Evolutionary conservation across 2,888 invertebrate genomes (phyloP).

Genomic region (Archips crataeganus): DNA sequence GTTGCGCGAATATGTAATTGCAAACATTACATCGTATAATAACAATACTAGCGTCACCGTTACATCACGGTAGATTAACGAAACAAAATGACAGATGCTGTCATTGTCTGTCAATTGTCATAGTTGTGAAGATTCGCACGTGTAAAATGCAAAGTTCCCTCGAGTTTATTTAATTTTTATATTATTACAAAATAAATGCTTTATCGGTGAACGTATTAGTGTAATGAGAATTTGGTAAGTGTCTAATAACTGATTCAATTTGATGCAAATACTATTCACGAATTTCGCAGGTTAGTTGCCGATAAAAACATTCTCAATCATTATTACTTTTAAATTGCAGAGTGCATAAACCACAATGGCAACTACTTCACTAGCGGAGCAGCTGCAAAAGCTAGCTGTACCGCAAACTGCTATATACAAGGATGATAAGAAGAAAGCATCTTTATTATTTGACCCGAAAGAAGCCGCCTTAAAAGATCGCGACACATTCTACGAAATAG

Average conservation of each 20-base stretch:
- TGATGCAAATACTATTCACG: background rate
- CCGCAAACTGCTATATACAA: slow-evolving; percentile 90
- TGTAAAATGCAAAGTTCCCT: slow-evolving; percentile 2
- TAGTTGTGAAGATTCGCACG: background rate
- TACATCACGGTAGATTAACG: no score
- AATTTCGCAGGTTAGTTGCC: slow-evolving; percentile 14
- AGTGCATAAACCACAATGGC: slow-evolving; percentile 58
- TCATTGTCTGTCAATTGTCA: background rate
- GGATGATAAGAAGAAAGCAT: slow-evolving; percentile 90
- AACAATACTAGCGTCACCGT: no score
- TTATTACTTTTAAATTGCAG: slow-evolving; percentile 10
- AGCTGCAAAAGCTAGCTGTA: slow-evolving; percentile 90
- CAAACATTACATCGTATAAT: no score
- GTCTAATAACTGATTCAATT: background rate
- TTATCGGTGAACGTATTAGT: background rate
- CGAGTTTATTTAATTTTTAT: background rate
- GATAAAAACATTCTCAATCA: background rate
- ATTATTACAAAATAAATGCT: background rate
- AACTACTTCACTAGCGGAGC: slow-evolving; percentile 91
- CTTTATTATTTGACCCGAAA: slow-evolving; percentile 95
- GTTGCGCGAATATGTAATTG: no score
- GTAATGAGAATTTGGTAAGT: slow-evolving; percentile 16
- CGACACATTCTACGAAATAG: slow-evolving; percentile 94
- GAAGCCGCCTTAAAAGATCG: slow-evolving; percentile 95
- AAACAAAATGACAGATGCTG: no score